Percentiles rank a stretch among this genome's conserved stretches.
These are phyloP conservation scores for Drosophila rhopaloa DNA, from an alignment of 1,140 invertebrate species.

Conservation along the genomic window DNA sequence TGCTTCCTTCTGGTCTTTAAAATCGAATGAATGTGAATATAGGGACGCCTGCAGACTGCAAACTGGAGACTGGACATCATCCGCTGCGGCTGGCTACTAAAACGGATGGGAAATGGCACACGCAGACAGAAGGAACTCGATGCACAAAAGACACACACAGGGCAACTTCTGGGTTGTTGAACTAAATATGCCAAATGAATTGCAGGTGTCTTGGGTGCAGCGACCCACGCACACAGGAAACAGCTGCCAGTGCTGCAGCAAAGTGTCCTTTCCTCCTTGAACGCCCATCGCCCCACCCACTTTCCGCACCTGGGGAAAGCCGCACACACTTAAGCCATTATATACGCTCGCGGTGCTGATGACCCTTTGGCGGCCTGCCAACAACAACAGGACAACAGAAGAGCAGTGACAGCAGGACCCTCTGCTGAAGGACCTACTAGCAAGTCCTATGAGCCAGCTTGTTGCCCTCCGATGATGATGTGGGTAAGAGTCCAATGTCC, in stretches of 20 bases:
- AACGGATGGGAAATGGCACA: neutral
- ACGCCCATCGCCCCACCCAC: neutral
- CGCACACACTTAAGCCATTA: slow-evolving; percentile 23
- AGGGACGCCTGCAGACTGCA: neutral
- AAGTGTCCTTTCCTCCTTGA: slow-evolving; percentile 41
- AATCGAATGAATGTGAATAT: slow-evolving; percentile 27
- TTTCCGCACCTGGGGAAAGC: neutral
- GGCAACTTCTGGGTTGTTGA: slow-evolving; percentile 55
- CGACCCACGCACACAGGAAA: slow-evolving; percentile 66
- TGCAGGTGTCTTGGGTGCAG: slow-evolving; percentile 63
- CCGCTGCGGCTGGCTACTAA: neutral
- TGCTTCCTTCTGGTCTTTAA: slow-evolving; percentile 50
- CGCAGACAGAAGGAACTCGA: neutral
- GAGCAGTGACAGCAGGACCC: neutral
- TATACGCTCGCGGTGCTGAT: slow-evolving; percentile 54
- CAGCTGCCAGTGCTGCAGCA: slow-evolving; percentile 20
- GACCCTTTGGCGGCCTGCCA: slow-evolving; percentile 53
- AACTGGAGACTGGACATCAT: slow-evolving; percentile 8
- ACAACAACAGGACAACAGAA: slow-evolving; percentile 7
- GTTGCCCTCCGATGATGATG: slow-evolving; percentile 14
- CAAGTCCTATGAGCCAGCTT: neutral
- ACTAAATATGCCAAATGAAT: slow-evolving; percentile 68
- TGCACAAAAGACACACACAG: slow-evolving; percentile 16
- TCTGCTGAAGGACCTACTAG: slow-evolving; percentile 9
- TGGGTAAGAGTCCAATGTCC: slow-evolving; percentile 35